Conservation (phyloP, 2,113 vertebrate genomes). For the Dromaius novaehollandiae region DNA sequence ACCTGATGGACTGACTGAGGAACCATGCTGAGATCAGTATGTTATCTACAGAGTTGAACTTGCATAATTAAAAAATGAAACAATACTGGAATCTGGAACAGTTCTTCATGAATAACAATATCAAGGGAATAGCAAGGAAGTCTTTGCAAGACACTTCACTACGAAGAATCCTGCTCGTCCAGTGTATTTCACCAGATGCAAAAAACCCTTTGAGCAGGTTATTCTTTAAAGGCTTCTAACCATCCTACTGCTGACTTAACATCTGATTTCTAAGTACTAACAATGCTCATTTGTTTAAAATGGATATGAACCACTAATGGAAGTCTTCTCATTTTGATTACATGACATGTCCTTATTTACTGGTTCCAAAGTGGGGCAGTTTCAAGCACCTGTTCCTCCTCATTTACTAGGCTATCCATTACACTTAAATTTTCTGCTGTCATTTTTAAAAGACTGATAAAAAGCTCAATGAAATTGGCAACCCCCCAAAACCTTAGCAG, state of each 20-base stretch:
- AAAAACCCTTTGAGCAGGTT: not conserved
- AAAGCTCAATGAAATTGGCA: not conserved
- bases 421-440: not conserved
- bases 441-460: not conserved
- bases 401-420: not conserved
- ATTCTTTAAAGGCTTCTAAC: not conserved
- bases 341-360: not conserved
- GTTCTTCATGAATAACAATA: not conserved
- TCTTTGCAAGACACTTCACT: not conserved
- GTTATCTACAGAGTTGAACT: not conserved
- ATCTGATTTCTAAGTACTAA: not conserved
- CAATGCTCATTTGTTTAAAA: not conserved
- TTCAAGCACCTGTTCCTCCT: not conserved
- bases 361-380: not conserved
- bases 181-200: not conserved
- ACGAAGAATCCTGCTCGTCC: not conserved
- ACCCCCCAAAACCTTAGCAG: not conserved
- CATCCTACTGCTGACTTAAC: not conserved
- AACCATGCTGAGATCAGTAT: not conserved
- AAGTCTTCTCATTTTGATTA: not conserved
- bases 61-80: not conserved
- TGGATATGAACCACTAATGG: not conserved
- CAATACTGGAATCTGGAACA: not conserved
- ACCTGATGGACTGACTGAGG: not conserved
- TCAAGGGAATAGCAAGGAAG: not conserved